Evolutionary conservation across 2,888 invertebrate genomes (phyloP).

Genomic region (Dynastes grantii): DNA sequence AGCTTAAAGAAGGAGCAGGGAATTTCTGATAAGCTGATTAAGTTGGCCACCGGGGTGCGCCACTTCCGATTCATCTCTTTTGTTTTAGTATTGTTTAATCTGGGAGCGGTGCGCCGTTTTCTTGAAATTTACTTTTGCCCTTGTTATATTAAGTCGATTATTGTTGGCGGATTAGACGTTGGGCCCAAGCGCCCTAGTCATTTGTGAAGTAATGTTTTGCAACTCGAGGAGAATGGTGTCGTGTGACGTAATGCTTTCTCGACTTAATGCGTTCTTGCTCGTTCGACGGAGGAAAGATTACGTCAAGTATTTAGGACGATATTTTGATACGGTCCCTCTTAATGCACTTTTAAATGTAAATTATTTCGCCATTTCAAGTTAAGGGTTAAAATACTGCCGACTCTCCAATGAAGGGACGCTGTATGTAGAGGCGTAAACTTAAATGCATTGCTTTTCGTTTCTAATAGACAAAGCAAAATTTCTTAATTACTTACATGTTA

Average conservation of each 20-base stretch:
- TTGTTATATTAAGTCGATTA: constrained; percentile 45
- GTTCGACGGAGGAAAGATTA: constrained; percentile 31
- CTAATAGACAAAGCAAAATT: too few species aligned
- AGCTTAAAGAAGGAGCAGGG: constrained; percentile 33
- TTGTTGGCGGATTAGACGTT: constrained; percentile 45
- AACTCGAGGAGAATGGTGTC: constrained; percentile 34
- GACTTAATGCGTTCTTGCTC: constrained; percentile 24
- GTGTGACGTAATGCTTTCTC: constrained; percentile 34
- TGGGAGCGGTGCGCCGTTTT: constrained; percentile 40
- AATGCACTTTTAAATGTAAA: constrained; percentile 14
- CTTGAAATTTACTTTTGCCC: constrained; percentile 44
- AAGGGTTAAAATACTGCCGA: neutral
- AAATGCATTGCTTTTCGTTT: too few species aligned
- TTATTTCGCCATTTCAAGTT: constrained; percentile 26
- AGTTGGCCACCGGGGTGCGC: constrained; percentile 41
- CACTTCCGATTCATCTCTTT: constrained; percentile 45
- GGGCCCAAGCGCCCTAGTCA: constrained; percentile 31
- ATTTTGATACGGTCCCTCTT: constrained; percentile 18
- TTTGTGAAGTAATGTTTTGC: constrained; percentile 43
- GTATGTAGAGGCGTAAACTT: too few species aligned
- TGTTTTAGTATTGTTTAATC: constrained; percentile 49
- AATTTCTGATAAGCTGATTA: constrained; percentile 48
- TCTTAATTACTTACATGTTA: too few species aligned
- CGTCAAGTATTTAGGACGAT: constrained; percentile 30
- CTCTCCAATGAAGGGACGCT: neutral